Evolutionary conservation across 2,113 vertebrate species (phyloP).

Genomic region (Acanthisitta chloris): DNA sequence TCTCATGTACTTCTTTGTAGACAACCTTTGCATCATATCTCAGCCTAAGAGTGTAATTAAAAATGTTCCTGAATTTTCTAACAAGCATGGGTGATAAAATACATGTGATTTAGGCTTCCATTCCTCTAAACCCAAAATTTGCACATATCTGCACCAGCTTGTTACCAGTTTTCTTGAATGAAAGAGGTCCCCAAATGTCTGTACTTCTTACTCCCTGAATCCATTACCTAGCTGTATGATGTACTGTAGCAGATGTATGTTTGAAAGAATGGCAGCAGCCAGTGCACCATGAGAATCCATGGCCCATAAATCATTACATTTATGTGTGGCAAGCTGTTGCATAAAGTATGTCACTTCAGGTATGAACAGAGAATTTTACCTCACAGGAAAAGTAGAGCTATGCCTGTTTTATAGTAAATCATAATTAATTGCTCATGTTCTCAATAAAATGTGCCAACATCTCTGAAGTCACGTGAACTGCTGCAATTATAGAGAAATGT

Average conservation of each 20-base stretch:
- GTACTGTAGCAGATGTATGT: not conserved
- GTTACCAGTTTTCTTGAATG: not conserved
- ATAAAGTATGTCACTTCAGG: not conserved
- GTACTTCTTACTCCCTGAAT: not conserved
- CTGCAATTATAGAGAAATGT: not conserved
- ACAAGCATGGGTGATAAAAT: not conserved
- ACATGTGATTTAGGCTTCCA: not conserved
- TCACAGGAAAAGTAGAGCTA: not conserved
- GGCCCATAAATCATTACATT: not conserved
- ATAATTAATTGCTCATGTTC: not conserved
- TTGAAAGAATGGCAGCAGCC: not conserved
- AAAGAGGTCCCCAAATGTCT: not conserved
- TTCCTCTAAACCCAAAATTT: not conserved
- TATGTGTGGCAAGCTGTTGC: not conserved
- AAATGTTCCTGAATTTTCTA: not conserved
- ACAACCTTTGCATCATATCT: not conserved
- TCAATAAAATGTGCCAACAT: not conserved
- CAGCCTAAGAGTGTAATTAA: not conserved
- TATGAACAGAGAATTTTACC: not conserved
- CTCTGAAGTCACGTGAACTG: not conserved
- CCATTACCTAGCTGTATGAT: fast-evolving
- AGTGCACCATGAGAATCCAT: not conserved
- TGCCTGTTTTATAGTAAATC: not conserved
- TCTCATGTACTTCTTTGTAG: not conserved
- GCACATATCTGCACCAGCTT: not conserved